Percentiles rank a stretch among this genome's conserved stretches.
Conservation (phyloP, 2,888 invertebrate species). For the Cryptocephalus primarius region DNA sequence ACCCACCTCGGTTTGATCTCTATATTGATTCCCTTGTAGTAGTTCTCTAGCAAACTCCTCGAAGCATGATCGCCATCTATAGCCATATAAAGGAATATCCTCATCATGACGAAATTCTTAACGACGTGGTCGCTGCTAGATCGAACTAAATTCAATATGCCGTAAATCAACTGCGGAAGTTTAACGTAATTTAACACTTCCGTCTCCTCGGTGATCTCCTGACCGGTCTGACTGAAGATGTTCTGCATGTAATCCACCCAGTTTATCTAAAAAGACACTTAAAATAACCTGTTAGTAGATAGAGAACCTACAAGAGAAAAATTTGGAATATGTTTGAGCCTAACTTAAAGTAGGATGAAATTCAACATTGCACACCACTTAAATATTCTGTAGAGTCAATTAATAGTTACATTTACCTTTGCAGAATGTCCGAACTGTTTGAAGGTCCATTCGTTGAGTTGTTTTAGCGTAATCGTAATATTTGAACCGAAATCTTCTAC, state of each 20-base stretch:
- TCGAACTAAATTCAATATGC: constrained; percentile 27
- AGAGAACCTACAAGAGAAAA: too few relatives aligned
- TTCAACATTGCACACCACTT: neutral
- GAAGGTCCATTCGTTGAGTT: constrained; percentile 21
- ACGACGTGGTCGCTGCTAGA: constrained; percentile 23
- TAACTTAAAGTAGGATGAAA: neutral
- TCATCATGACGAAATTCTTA: constrained; percentile 31
- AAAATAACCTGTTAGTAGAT: neutral
- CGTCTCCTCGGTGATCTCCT: constrained; percentile 21
- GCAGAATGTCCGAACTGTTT: constrained; percentile 17
- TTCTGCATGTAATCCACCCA: constrained; percentile 31
- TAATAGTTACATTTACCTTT: constrained; percentile 9
- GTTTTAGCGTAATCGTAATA: constrained; percentile 8
- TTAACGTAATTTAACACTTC: constrained; percentile 15
- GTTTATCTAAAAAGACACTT: constrained; percentile 24
- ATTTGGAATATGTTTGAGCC: too few relatives aligned
- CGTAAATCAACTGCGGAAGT: constrained; percentile 18
- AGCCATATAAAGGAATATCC: constrained; percentile 29
- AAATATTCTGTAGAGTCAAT: too few relatives aligned
- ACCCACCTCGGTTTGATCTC: too few relatives aligned
- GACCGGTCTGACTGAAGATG: constrained; percentile 24
- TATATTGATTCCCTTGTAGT: constrained; percentile 12
- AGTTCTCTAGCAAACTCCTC: constrained; percentile 26
- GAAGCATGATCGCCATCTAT: constrained; percentile 29
- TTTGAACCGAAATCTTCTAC: too few relatives aligned